Base-by-base conservation (phyloP, 1,140 invertebrate species). In the Tenebrio molitor region DNA sequence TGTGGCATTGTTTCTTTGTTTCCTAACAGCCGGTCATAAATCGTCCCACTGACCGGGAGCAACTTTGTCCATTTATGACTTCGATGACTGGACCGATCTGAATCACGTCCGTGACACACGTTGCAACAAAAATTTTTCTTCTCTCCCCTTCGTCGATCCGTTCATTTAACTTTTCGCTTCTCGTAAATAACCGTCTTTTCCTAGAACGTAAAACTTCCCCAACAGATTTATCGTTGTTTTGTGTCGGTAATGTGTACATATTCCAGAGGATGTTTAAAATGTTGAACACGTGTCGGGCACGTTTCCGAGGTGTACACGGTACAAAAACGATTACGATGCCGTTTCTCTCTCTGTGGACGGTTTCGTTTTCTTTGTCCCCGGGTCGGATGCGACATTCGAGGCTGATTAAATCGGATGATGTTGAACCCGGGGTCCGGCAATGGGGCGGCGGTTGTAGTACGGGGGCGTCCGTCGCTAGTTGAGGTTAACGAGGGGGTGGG, bases 191-290 rank as follows among this genome's bases (percentile, higher is more conserved):
- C 50, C 19, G 23, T 5, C 23, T 29, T 29, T 29, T 58, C 23
- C 23, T 0, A n/a, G 46, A 53, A 53, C 19, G 29, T 53, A 23
- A 53, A 58, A 58, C 10, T 58, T 2, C n/a, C n/a, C n/a, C 21
- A 15, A 58, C 23, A 29, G 23, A 58, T 58, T 58, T 58, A 53
- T 53, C 19, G 46, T 23, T 16, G 12, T 46, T 63, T 63, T 63
- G 33, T 63, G 33, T 63, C 33, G 23, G 53, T 63, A 15, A 29
- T 41, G 63, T 66, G 36, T 66, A 44, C 39, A 16, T 64, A 34
- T 29, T 34, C n/a, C 6, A 66, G 17, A 66, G 64, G 64, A 66
- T 66, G 64, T 66, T 66, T 66, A 42, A 66, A 66, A 66, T 66
- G 64, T 66, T 66, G 23, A 66, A 58, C 50, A 58, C 50, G 23